Base-by-base conservation (phyloP, 2,113 vertebrate genomes). In the Smithornis capensis region DNA sequence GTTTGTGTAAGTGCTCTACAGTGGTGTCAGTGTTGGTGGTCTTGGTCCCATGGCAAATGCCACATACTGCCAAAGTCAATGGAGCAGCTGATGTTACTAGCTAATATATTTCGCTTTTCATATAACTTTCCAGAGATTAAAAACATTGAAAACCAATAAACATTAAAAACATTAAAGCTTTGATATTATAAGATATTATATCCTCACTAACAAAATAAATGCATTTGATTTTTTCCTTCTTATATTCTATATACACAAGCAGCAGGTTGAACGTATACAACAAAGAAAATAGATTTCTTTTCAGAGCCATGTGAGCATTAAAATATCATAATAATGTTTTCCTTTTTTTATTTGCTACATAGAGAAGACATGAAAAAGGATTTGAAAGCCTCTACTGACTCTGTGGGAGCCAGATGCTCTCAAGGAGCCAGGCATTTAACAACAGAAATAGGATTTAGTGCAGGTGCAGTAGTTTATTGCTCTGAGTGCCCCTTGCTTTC, bases 231-330 rank as follows among this genome's bases (percentile, higher is more conserved):
- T 87, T 55, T 60, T n/a, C 16, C 10, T 68, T 69, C 12, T 60
- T 73, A 1, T 19, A 5, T n/a, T 87, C 19, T 45, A 14, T 52
- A 29, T 38, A 33, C 5, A 33, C 10, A 24, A 83, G 29, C 25
- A 87, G 37, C 27, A 81, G 56, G 24, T 74, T 42, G 29, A 82
- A 83, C 25, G 27, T 63, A 38, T 4, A 5, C 11, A 57, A 73
- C 9, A 55, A 65, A 60, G 23, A 53, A 56, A 83, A 38, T 24
- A 0, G 0, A 17, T 52, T 69, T 12, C 28, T 73, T 70, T 80
- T 50, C 52, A 52, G 60, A 91, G 52, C 60, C 0, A 0, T 17
- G 16, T 22, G 38, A 52, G 13, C 14, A 23, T 17, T 2, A 1
- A 55, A 69, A 53, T 56, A 10, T 73, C 71, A 33, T 11, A 70